Percentiles rank a stretch among this genome's conserved stretches.
These are phyloP conservation scores for Amphiura filiformis DNA, from an alignment of 35 echinoderm and acorn worm species.

Conservation along the genomic window DNA sequence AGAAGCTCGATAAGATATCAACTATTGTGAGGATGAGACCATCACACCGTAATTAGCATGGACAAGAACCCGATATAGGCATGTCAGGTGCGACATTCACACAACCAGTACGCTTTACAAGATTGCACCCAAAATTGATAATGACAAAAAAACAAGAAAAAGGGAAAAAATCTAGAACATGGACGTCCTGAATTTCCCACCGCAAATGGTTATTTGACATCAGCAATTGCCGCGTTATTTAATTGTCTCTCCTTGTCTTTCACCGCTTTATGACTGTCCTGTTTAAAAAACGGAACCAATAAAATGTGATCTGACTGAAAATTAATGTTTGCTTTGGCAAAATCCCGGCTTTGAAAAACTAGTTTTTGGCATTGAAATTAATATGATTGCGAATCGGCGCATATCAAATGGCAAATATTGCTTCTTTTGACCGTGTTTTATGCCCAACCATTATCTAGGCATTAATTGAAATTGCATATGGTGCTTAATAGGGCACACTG, in stretches of 20 bases:
- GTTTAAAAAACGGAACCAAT: constrained; percentile 9
- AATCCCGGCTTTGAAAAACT: background rate
- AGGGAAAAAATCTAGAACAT: background rate
- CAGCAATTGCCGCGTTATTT: background rate
- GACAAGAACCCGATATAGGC: constrained; percentile 43
- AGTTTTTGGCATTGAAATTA: background rate
- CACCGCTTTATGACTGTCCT: background rate
- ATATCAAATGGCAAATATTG: background rate
- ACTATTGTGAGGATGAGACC: constrained; percentile 34
- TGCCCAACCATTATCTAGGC: background rate
- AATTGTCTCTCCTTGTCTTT: background rate
- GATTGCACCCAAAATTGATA: background rate
- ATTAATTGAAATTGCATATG: constrained; percentile 8
- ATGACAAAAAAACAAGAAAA: too few species aligned
- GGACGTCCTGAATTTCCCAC: background rate
- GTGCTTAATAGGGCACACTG: background rate
- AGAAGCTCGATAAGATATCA: constrained; percentile 50
- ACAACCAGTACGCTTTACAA: background rate
- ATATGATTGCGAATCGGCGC: background rate
- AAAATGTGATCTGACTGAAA: background rate
- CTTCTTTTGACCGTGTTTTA: background rate
- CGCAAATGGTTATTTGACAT: background rate
- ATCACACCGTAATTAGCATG: constrained; percentile 57
- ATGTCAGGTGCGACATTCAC: constrained; percentile 1
- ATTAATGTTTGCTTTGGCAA: background rate